Percentiles rank a stretch among this genome's conserved stretches.
Conservation (phyloP, 2,888 invertebrate species). For the Leistus spinibarbis region DNA sequence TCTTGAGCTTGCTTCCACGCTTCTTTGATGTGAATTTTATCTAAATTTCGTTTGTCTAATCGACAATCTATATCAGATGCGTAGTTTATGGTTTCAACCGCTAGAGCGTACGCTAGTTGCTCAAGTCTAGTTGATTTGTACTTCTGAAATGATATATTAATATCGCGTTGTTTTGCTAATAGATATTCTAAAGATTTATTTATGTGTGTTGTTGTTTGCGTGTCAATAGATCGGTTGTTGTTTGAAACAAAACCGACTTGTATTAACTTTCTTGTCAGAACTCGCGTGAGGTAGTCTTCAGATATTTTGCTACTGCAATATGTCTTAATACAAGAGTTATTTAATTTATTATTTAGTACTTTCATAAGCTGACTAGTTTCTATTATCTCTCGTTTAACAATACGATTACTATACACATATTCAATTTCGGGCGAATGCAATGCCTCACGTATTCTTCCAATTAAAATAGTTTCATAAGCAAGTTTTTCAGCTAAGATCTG, state of each 20-base stretch:
- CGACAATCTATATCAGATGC: constrained; percentile 60
- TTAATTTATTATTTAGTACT: constrained; percentile 71
- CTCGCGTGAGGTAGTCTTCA: constrained; percentile 75
- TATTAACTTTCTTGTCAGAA: constrained; percentile 73
- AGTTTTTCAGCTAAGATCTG: constrained; percentile 79
- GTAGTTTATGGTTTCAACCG: constrained; percentile 71
- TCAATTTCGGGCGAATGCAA: constrained; percentile 64
- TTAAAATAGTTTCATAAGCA: constrained; percentile 78
- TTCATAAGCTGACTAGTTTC: constrained; percentile 80
- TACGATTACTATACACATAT: constrained; percentile 58
- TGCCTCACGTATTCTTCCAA: constrained; percentile 72
- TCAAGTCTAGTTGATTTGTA: constrained; percentile 73
- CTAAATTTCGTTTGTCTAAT: constrained; percentile 57
- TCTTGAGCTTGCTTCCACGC: constrained; percentile 79
- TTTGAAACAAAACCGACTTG: constrained; percentile 52
- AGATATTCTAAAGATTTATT: constrained; percentile 56
- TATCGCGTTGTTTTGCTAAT: constrained; percentile 64
- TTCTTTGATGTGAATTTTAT: constrained; percentile 73
- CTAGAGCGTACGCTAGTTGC: constrained; percentile 72
- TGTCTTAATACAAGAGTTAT: constrained; percentile 59
- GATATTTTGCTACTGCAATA: constrained; percentile 55
- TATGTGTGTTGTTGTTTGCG: constrained; percentile 56
- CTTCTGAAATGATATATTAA: constrained; percentile 60
- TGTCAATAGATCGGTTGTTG: constrained; percentile 51
- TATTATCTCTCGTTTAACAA: constrained; percentile 71